Evolutionary conservation across 2,113 vertebrate genomes (phyloP).

Genomic region (Grammomys surdaster): DNA sequence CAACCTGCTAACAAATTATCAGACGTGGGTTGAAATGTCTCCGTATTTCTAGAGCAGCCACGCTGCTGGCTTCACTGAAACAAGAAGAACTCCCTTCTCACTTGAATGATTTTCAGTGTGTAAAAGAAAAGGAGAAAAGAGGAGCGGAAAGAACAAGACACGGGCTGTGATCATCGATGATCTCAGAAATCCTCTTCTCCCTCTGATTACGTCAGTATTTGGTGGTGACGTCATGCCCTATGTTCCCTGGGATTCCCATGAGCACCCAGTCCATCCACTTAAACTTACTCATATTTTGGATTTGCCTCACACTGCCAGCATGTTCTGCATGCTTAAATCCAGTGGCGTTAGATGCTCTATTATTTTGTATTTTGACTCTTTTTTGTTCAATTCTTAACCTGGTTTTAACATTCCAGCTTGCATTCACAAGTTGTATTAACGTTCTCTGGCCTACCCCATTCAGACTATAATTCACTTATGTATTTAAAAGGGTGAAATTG

Average conservation of each 20-base stretch:
- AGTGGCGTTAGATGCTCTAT: neutral
- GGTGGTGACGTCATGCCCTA: fast-evolving
- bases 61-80: neutral
- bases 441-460: neutral
- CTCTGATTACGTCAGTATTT: neutral
- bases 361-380: neutral
- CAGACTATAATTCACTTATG: neutral
- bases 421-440: neutral
- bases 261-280: neutral
- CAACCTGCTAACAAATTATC: neutral
- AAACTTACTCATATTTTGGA: neutral
- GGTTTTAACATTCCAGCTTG: neutral
- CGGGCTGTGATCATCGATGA: neutral
- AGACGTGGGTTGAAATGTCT: neutral
- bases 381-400: neutral
- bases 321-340: neutral
- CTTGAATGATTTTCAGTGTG: neutral
- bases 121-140: neutral
- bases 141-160: neutral
- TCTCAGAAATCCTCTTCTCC: neutral
- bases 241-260: neutral
- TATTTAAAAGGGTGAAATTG: neutral
- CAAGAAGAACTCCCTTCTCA: neutral
- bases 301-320: neutral
- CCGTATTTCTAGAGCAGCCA: neutral